A percentile compares a stretch with the other conserved stretches of the same genome.
phyloP scores from a whole-genome alignment of 2,113 vertebrate species.

The Elaphurus davidianus region DNA sequence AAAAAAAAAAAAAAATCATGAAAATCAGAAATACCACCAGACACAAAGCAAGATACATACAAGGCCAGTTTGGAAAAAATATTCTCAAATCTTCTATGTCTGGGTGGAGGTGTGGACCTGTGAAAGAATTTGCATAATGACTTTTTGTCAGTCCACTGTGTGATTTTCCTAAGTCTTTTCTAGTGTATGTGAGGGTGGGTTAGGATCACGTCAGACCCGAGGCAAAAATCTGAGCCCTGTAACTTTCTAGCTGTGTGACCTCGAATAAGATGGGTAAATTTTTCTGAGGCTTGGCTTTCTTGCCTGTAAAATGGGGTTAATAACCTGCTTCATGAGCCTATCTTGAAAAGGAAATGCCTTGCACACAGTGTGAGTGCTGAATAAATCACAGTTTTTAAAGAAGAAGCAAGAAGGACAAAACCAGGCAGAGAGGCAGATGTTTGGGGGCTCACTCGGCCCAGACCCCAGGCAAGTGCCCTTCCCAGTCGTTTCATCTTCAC shows the following conservation, averaged over 20 bases:
- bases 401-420: background rate
- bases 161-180: background rate
- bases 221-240: background rate
- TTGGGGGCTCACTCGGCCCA: background rate
- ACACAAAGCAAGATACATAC: background rate
- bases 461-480: background rate
- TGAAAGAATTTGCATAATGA: background rate
- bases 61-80: background rate
- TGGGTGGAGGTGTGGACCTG: background rate
- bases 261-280: background rate
- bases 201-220: background rate
- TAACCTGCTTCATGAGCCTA: background rate
- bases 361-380: background rate
- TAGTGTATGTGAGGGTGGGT: background rate
- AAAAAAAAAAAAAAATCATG: background rate
- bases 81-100: background rate
- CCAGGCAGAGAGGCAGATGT: background rate
- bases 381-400: background rate
- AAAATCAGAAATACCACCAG: background rate
- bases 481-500: background rate
- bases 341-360: background rate
- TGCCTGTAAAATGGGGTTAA: background rate
- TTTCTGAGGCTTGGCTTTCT: background rate
- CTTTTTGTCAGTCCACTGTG: background rate
- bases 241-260: background rate